Evolutionary conservation across 2,888 invertebrate genomes (phyloP).

Genomic region (Caenorhabditis macrosperma): DNA sequence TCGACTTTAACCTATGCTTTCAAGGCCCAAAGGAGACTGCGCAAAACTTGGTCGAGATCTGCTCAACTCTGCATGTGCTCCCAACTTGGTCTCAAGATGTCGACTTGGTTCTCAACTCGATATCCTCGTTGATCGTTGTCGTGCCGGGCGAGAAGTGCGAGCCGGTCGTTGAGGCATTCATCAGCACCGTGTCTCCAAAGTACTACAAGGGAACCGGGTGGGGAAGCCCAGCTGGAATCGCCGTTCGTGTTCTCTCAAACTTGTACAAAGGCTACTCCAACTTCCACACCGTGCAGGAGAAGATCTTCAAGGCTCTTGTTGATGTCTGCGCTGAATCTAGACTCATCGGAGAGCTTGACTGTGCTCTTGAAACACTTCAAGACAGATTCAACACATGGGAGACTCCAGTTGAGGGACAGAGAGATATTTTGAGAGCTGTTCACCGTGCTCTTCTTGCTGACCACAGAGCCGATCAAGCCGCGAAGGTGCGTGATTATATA

Average conservation of each 20-base stretch:
- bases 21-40: slow-evolving; percentile 62
- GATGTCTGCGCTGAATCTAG: slow-evolving; percentile 59
- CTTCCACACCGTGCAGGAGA: slow-evolving; percentile 88
- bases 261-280: slow-evolving; percentile 93
- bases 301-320: slow-evolving; percentile 83
- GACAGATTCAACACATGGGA: slow-evolving; percentile 66
- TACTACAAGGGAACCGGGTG: slow-evolving; percentile 72
- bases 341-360: slow-evolving; percentile 64
- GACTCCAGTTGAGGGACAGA: slow-evolving; percentile 65
- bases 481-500: slow-evolving; percentile 65
- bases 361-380: slow-evolving; percentile 58
- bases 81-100: slow-evolving; percentile 84
- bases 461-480: slow-evolving; percentile 83
- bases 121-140: slow-evolving; percentile 93
- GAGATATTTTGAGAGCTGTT: slow-evolving; percentile 71
- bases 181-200: slow-evolving; percentile 55
- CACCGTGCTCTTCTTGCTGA: slow-evolving; percentile 82
- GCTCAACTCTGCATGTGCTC: slow-evolving; percentile 29
- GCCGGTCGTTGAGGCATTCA: slow-evolving; percentile 85
- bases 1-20: no score
- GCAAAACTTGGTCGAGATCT: slow-evolving; percentile 65
- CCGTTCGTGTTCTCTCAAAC: slow-evolving; percentile 87
- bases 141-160: slow-evolving; percentile 91
- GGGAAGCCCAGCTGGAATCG: slow-evolving; percentile 73
- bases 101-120: slow-evolving; percentile 94